A percentile compares a stretch with the other conserved stretches of the same genome.
Conservation (phyloP, 2,797 vertebrate genomes). For the Phataginus tricuspis region DNA sequence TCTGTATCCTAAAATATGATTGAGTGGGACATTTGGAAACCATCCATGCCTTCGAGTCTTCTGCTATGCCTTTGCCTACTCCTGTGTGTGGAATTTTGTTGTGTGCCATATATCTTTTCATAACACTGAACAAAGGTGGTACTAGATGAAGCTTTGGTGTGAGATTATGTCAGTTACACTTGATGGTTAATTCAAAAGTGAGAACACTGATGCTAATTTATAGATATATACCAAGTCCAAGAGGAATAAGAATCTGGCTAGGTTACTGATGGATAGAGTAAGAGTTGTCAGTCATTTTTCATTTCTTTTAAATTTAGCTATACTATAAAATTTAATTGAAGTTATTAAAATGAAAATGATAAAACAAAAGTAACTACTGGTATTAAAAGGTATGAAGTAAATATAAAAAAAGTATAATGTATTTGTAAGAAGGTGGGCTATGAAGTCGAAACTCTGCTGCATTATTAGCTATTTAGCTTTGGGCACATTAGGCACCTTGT, state of each 20-base stretch:
- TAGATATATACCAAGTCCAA: neutral
- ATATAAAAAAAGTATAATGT: neutral
- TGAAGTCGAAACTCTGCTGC: neutral
- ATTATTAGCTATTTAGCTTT: neutral
- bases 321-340: neutral
- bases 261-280: neutral
- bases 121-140: neutral
- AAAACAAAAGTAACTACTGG: neutral
- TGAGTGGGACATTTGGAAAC: neutral
- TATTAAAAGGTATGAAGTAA: neutral
- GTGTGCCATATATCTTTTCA: neutral
- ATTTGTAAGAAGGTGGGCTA: neutral
- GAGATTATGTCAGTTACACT: neutral
- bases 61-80: neutral
- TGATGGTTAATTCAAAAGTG: neutral
- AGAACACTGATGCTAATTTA: neutral
- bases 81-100: neutral
- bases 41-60: no score
- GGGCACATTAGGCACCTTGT: neutral
- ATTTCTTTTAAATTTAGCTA: neutral
- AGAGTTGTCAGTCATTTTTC: neutral
- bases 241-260: neutral
- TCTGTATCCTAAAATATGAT: neutral
- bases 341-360: neutral
- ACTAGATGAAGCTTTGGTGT: neutral